Evolutionary conservation across 2,888 invertebrate genomes (phyloP), one percentile per base, ranked within the genome.

Genomic region (Hermaeophaga mercurialis): DNA sequence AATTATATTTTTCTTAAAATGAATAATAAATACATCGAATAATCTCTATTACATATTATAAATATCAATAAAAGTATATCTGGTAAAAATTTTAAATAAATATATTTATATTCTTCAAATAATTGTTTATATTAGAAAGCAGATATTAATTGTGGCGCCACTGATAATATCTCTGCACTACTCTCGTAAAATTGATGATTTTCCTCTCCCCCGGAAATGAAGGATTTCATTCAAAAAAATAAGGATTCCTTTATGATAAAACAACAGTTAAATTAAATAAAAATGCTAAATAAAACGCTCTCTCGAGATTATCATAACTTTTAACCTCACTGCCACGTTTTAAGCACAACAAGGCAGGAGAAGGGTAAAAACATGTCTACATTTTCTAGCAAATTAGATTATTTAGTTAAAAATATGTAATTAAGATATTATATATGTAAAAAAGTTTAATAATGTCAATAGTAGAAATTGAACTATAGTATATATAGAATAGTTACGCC

Each of bases 221-320:
- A 75, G 73, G 74, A 74, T 75, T 76, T 74, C 73, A 76, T 75
- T 75, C 74, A 75, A 73, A 76, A 75, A 76, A 75, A 75, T 75
- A 75, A 69, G 75, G 74, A 75, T 74, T 76, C 73, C 75, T 75
- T 75, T 75, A 73, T 75, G 73, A 76, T 76, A 76, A 75, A 76
- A 76, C 72, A 68, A 70, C 73, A 75, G 72, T 75, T 74, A 74
- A 75, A 74, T 76, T 75, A 75, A 75, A 76, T 76, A 75, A 76
- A 76, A 76, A 76, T 76, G 76, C 74, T 73, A 76, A 76, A 75
- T 75, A 73, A 75, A 76, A 75, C 70, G 73, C 72, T 73, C 75
- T 70, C 74, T 56, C 58, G 74, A 70, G 75, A 72, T 73, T 75
- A n/a, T 75, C 75, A 75, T 76, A 75, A 75, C 43, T 52, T 52